A percentile compares a stretch with the other conserved stretches of the same genome.
These are phyloP conservation scores for Tor tambroides DNA, from an alignment of 2,113 vertebrate genomes.

Conservation along the genomic window DNA sequence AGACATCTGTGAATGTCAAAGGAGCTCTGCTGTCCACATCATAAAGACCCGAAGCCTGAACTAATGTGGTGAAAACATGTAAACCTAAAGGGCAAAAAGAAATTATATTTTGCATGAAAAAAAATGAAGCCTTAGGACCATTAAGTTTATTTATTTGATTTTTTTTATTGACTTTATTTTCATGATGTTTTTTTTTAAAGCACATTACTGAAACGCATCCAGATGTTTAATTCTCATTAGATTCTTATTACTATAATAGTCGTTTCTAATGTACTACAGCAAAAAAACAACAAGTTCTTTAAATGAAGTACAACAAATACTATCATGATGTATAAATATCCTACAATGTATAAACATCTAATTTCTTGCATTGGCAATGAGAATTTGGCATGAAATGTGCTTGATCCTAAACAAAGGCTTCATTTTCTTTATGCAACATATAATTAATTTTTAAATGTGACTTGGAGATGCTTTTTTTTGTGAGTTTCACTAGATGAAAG, in stretches of 20 bases:
- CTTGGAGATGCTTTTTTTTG: background rate
- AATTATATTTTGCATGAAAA: background rate
- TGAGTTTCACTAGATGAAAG: background rate
- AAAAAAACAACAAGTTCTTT: background rate
- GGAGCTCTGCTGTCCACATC: background rate
- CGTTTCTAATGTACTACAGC: background rate
- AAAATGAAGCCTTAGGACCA: background rate
- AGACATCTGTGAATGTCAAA: slow-evolving; percentile 51
- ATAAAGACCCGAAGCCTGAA: background rate
- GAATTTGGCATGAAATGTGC: background rate
- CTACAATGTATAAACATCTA: background rate
- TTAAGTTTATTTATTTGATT: background rate
- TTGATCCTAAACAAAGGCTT: background rate
- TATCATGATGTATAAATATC: background rate
- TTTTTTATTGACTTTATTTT: background rate
- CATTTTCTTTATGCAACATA: background rate
- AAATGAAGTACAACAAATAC: background rate
- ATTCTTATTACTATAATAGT: background rate
- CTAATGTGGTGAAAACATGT: background rate
- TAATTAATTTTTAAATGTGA: background rate
- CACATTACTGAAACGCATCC: background rate
- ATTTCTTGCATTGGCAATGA: no score
- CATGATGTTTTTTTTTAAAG: background rate
- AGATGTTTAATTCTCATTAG: background rate
- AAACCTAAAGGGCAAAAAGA: background rate